These are phyloP conservation scores for Sigmodon hispidus DNA, from an alignment of 2,113 vertebrate species.

Conservation along the genomic window DNA sequence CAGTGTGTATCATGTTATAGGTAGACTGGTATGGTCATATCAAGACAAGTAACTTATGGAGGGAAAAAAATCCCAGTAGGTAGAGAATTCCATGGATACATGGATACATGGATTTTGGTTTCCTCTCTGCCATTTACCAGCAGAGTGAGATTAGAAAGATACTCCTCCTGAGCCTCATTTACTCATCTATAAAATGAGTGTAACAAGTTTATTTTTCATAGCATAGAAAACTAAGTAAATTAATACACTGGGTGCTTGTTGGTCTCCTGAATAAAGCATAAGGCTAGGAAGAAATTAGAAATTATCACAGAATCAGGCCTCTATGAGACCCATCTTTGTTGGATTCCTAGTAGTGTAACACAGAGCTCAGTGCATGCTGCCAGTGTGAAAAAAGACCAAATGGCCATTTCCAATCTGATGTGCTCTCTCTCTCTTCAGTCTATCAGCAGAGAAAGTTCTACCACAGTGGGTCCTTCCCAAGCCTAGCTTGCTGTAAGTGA, in stretches of 20 bases:
- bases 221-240: background rate
- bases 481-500: background rate
- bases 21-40: background rate
- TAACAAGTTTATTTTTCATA: background rate
- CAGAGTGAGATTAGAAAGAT: background rate
- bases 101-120: background rate
- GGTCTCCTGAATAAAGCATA: background rate
- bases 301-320: background rate
- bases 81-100: background rate
- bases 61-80: too few relatives aligned
- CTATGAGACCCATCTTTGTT: background rate
- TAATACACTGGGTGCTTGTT: background rate
- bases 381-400: background rate
- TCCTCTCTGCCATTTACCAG: background rate
- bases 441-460: background rate
- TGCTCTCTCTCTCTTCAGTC: background rate
- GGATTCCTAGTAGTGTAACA: background rate
- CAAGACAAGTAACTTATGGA: background rate
- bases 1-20: background rate
- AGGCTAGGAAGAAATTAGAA: background rate
- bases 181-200: background rate
- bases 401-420: too few relatives aligned
- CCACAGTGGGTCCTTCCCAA: background rate
- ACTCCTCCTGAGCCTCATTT: background rate
- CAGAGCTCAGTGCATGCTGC: background rate